Evolutionary conservation across 2,797 vertebrate genomes (phyloP), one percentile per base, ranked within the genome.

Genomic region (Buphagus erythrorhynchus): DNA sequence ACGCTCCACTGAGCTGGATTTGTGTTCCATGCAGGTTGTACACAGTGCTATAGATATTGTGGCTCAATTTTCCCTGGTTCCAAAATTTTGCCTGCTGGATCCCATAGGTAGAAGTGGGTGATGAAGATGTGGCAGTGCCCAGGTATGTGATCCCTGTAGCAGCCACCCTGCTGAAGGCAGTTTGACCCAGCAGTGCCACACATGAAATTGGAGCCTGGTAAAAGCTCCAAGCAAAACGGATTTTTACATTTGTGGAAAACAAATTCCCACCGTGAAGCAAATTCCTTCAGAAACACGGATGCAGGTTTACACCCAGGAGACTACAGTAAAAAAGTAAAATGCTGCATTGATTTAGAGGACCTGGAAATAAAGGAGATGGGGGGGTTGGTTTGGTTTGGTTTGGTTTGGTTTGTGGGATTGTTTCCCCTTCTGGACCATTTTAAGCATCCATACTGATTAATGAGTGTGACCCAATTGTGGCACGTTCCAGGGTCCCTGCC

Each of bases 301-400:
- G 54, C 22, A 57, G 45, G 36, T 79, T 91, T 74, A 15, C 36
- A 49, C 46, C 40, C 36, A n/a, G n/a, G 87, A 75, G 90, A 68
- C 28, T 72, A 35, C 29, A 22, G 24, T 16, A 25, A 36, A 49
- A 75, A 81, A 58, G 33, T 9, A 15, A 88, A 66, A 49, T 36
- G 43, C 16, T 87, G 40, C 13, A 58, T 16, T 86, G 91, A 66
- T 86, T 90, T 46, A 42, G 45, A 73, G 9, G 54, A 31, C 14
- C 9, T 72, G 43, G 52, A 88, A 81, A 51, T 14, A 48, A 36
- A 77, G 45, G 11, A 31, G 5, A 16, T 1, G 17, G 20, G 14
- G 20, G 0, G 0, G 2, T 75, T 28, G 2, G 3, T 25, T 45
- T 38, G 18, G 9, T 28, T 43, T 8, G 13, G n/a, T 13, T 75